Evolutionary conservation across 1,140 invertebrate genomes (phyloP).

Genomic region (Capitella teleta): DNA sequence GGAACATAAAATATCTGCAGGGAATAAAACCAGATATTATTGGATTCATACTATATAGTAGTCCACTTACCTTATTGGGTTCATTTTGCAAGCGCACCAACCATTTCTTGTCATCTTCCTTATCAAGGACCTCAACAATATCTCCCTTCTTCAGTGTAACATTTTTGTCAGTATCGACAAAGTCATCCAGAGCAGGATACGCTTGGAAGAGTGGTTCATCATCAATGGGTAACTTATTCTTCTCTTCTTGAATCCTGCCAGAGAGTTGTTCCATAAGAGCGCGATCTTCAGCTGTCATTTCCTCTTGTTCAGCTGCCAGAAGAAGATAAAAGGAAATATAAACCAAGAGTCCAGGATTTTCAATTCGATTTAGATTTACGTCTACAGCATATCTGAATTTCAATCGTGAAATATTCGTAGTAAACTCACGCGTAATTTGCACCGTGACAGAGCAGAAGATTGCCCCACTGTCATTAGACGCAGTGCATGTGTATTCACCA

Average conservation of each 20-base stretch:
- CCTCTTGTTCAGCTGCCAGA: no score
- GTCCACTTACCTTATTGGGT: slow-evolving; percentile 24
- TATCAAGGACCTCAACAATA: slow-evolving; percentile 47
- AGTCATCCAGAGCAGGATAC: slow-evolving; percentile 18
- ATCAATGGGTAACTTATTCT: not conserved
- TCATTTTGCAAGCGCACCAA: slow-evolving; percentile 21
- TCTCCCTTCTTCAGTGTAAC: slow-evolving; percentile 23
- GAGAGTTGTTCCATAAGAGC: slow-evolving; percentile 5
- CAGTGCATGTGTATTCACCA: slow-evolving; percentile 28
- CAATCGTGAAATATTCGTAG: no score
- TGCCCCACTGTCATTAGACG: slow-evolving; percentile 21
- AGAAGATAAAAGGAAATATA: no score
- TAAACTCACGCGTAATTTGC: slow-evolving; percentile 17
- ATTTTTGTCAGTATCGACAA: slow-evolving; percentile 21
- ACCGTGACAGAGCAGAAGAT: slow-evolving; percentile 17
- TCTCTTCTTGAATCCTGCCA: slow-evolving; percentile 7
- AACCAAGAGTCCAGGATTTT: no score
- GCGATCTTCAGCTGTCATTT: not conserved
- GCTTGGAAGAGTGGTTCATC: slow-evolving; percentile 14
- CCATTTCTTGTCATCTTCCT: slow-evolving; percentile 20
- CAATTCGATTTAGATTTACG: no score
- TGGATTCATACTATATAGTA: no score
- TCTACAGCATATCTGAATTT: no score
- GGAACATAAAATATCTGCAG: slow-evolving; percentile 12
- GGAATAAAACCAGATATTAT: no score